These are phyloP conservation scores for Atta colombica DNA, from an alignment of 1,140 invertebrate genomes.

Conservation along the genomic window DNA sequence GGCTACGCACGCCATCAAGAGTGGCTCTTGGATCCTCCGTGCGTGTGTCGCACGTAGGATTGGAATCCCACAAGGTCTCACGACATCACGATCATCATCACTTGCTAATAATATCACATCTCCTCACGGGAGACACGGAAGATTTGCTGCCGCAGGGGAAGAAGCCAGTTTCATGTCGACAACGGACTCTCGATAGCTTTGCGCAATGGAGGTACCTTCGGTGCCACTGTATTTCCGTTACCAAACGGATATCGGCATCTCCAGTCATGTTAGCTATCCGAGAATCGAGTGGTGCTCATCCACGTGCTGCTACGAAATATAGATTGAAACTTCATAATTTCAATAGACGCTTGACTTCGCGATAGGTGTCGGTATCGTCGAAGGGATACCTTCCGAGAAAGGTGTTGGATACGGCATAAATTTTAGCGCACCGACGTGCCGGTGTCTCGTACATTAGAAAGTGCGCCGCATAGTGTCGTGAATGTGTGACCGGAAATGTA, in stretches of 20 bases:
- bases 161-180: background rate
- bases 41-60: conserved; percentile 67
- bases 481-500: conserved; percentile 62
- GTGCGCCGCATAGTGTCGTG: conserved; percentile 66
- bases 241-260: background rate
- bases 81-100: conserved; percentile 62
- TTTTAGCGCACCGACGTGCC: conserved; percentile 23
- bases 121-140: background rate
- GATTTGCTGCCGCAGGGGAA: background rate
- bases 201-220: background rate
- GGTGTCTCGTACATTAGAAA: conserved; percentile 68
- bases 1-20: conserved; percentile 65
- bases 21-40: conserved; percentile 58
- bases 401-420: conserved; percentile 16
- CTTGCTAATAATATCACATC: conserved; percentile 64
- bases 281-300: conserved; percentile 1
- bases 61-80: conserved; percentile 61
- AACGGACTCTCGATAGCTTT: background rate
- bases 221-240: conserved; percentile 15
- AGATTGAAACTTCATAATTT: conserved; percentile 16
- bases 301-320: background rate
- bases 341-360: background rate
- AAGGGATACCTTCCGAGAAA: conserved; percentile 5
- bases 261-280: background rate
- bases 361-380: background rate